phyloP scores from a whole-genome alignment of 2,888 invertebrate species.

The Villa cingulata region DNA sequence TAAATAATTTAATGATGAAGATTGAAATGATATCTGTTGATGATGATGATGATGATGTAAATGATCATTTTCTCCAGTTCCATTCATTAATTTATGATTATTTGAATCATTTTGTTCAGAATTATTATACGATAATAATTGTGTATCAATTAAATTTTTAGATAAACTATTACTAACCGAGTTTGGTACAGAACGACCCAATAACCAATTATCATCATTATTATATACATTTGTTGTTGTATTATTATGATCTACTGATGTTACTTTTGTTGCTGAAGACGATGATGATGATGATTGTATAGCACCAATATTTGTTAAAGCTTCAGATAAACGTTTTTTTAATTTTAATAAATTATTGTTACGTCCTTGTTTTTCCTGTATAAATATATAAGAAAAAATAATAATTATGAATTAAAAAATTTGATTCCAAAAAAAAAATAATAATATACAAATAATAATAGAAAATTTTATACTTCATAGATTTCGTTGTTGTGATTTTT shows the following conservation, averaged over 20 bases:
- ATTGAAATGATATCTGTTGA: conserved; percentile 13
- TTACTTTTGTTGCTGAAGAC: not conserved
- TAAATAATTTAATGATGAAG: conserved; percentile 40
- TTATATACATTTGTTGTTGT: conserved; percentile 12
- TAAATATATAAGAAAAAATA: not conserved
- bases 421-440: not conserved
- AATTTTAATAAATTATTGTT: conserved; percentile 59
- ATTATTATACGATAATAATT: not conserved
- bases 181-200: conserved; percentile 67
- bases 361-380: conserved; percentile 38
- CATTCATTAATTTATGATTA: conserved; percentile 17
- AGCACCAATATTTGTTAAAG: conserved; percentile 21
- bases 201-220: conserved; percentile 59
- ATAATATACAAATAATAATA: not conserved
- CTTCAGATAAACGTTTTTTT: conserved; percentile 54
- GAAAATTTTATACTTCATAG: not conserved
- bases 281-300: conserved; percentile 9
- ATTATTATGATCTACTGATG: too few species aligned
- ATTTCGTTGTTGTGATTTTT: too few species aligned
- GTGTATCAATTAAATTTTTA: not conserved
- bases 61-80: not conserved
- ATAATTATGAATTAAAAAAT: conserved; percentile 2
- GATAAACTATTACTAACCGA: conserved; percentile 42
- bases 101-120: not conserved
- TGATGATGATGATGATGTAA: not conserved